A percentile compares a stretch with the other conserved stretches of the same genome.
phyloP scores from a whole-genome alignment of 2,113 vertebrate species.

The Phyllostomus discolor region DNA sequence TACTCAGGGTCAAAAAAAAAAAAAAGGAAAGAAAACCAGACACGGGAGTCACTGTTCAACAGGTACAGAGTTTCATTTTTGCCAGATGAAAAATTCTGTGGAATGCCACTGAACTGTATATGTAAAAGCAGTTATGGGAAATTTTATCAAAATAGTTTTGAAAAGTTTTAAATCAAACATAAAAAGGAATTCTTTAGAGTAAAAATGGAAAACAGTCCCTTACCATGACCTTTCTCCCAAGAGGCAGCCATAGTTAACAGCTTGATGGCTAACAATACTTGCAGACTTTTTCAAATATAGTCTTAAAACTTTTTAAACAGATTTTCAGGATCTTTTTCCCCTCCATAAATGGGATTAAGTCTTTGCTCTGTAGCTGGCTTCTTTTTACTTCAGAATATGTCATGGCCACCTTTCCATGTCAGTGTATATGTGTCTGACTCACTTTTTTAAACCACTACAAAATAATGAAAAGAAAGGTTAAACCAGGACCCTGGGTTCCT shows the following conservation, averaged over 20 bases:
- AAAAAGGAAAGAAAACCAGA: neutral
- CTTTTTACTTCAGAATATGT: neutral
- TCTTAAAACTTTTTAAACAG: neutral
- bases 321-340: neutral
- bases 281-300: neutral
- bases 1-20: neutral
- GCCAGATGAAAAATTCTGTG: neutral
- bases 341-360: neutral
- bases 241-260: neutral
- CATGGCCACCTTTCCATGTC: neutral
- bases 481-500: neutral
- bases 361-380: neutral
- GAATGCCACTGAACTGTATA: neutral
- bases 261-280: neutral
- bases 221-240: neutral
- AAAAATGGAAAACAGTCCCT: neutral
- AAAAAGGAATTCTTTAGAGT: neutral
- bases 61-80: neutral
- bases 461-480: neutral
- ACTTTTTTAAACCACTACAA: no score
- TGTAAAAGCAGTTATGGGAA: neutral
- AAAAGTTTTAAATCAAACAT: neutral
- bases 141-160: neutral
- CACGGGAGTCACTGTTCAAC: neutral
- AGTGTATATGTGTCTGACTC: neutral